Evolutionary conservation across 2,113 vertebrate genomes (phyloP).

Genomic region (Probosciger aterrimus): DNA sequence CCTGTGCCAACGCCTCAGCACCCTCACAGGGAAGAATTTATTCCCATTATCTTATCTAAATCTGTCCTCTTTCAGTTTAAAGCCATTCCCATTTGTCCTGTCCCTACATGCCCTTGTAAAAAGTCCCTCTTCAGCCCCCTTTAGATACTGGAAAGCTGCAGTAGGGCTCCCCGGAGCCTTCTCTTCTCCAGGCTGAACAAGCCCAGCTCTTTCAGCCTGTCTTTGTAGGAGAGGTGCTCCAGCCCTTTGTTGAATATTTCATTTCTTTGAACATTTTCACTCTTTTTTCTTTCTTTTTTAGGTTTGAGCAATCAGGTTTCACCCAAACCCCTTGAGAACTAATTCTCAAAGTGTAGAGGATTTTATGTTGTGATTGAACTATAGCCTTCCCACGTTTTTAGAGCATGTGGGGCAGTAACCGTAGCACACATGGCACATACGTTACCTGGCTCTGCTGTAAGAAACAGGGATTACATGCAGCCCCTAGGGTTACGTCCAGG

Average conservation of each 20-base stretch:
- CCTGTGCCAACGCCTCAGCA: too few relatives aligned
- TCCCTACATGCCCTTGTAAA: neutral
- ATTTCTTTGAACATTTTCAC: neutral
- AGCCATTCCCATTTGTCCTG: neutral
- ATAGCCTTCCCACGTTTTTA: neutral
- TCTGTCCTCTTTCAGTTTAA: neutral
- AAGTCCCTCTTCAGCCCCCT: neutral
- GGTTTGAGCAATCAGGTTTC: neutral
- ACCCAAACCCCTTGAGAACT: too few relatives aligned
- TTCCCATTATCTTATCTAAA: fast-evolving
- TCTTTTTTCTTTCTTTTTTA: neutral
- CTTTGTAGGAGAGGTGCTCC: neutral
- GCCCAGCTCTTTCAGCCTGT: neutral
- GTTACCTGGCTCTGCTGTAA: neutral
- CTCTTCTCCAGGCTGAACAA: neutral
- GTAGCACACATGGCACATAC: fast-evolving
- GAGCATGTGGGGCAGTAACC: fast-evolving
- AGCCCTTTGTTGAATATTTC: neutral
- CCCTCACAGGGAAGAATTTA: neutral
- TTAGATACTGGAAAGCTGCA: neutral
- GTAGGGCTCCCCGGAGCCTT: neutral
- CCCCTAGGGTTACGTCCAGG: neutral
- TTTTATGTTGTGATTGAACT: neutral
- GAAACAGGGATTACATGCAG: neutral
- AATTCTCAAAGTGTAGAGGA: neutral